Base-by-base conservation (phyloP, 2,113 vertebrate species). In the Heteronetta atricapilla region DNA sequence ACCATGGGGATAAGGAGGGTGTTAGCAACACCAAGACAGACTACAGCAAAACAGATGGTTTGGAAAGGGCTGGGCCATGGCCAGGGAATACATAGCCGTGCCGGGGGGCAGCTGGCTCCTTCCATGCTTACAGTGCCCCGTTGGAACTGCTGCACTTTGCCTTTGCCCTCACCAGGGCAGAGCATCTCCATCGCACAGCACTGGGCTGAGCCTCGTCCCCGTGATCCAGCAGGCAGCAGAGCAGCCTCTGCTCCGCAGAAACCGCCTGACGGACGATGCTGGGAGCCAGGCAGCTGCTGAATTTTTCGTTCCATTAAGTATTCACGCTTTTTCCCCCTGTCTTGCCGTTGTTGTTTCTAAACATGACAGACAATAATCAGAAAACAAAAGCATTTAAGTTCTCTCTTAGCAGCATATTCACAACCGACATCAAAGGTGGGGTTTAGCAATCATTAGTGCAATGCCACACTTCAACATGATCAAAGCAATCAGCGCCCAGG, bases 361-460 rank as follows among this genome's bases (percentile, higher is more conserved):
- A 81, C 72, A 75, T 91, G 78, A 88, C 75, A 95, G 66, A 89
- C 50, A 91, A 83, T 81, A 93, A 95, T 88, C 68, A 89, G 64
- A 92, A 95, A 95, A 89, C 70, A 95, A 95, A 93, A 87, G 56
- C 68, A 66, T 95, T 90, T 95, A 64, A 16, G 6, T 90, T 94
- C 44, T 91, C 78, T 93, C 42, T n/a, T 22, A 92, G 84, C 33
- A 87, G 17, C 33, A 73, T 18, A 42, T 93, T 90, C 80, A 83
- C 64, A 80, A 33, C 29, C 55, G 53, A 88, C 93, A 96, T 96
- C 90, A 95, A 96, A 97, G 62, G 66, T 82, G 69, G 67, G 42
- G 46, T 50, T 94, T 90, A 94, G 59, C 0, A 1, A 87, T 91
- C 64, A 81, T 96, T 95, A 92, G 91, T 78, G 72, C 81, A 90